Conservation (phyloP, 2,113 vertebrate species). For the Ardeotis arabs region DNA sequence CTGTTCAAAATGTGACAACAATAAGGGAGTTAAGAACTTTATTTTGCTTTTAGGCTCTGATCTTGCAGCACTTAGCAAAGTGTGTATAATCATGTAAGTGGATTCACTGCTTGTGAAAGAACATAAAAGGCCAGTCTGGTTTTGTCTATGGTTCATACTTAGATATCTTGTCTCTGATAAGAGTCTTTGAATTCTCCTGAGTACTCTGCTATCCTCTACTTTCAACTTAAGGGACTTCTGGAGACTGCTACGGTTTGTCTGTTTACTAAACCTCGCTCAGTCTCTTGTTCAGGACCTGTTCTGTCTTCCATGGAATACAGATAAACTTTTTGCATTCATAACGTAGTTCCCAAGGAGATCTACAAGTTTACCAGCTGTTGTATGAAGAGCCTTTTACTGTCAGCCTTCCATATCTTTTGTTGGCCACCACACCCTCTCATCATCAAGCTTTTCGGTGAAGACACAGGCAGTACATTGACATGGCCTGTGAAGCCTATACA, state of each 20-base stretch:
- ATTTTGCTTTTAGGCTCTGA: background rate
- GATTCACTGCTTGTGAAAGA: background rate
- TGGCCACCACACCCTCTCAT: background rate
- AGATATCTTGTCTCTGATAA: background rate
- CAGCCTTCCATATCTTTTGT: background rate
- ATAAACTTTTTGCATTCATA: background rate
- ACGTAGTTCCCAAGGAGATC: background rate
- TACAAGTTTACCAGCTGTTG: background rate
- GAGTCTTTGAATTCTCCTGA: background rate
- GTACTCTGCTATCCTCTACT: background rate
- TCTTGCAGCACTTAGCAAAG: background rate
- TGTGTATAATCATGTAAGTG: background rate
- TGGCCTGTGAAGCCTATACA: background rate
- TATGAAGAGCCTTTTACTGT: background rate
- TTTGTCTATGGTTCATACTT: background rate
- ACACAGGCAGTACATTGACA: background rate
- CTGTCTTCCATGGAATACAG: background rate
- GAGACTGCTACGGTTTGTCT: background rate
- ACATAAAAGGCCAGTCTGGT: background rate
- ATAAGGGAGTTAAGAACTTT: background rate
- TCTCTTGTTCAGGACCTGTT: background rate
- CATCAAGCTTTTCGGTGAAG: background rate
- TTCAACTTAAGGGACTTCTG: background rate
- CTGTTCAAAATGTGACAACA: background rate
- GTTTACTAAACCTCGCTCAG: background rate